A percentile compares a stretch with the other conserved stretches of the same genome.
phyloP scores from a whole-genome alignment of 37 sponge, comb jelly and placozoan genomes.

The Lycopodina hypogea region DNA sequence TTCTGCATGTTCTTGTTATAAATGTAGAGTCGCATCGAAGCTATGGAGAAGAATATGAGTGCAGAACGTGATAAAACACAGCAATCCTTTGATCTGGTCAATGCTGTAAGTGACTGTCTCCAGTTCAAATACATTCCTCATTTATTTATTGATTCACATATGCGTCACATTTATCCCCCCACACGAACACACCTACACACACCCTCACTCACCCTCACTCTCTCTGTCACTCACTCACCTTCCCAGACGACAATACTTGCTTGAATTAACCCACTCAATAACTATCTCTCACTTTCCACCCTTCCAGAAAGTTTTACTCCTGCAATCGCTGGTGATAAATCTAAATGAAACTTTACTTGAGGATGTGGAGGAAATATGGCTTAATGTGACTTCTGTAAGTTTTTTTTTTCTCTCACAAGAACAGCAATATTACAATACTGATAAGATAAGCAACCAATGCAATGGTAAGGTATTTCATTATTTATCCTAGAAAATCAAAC shows the following conservation, averaged over 20 bases:
- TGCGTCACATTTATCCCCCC: too few relatives aligned
- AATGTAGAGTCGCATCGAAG: background rate
- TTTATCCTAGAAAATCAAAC: too few relatives aligned
- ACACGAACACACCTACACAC: too few relatives aligned
- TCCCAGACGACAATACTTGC: background rate
- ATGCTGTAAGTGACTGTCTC: constrained; percentile 5
- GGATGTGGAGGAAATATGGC: background rate
- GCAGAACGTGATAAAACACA: background rate
- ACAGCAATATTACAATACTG: too few relatives aligned
- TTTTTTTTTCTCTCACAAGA: background rate
- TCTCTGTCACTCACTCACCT: too few relatives aligned
- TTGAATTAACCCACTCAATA: background rate
- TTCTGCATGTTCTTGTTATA: too few relatives aligned
- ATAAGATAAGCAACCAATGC: too few relatives aligned
- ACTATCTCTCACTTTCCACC: background rate
- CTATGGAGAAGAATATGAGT: background rate
- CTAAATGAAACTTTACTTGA: background rate
- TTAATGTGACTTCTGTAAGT: background rate
- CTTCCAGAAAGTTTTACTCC: background rate
- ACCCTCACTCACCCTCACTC: too few relatives aligned
- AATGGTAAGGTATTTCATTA: too few relatives aligned
- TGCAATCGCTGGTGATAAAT: background rate
- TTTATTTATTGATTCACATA: too few relatives aligned
- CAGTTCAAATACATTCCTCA: too few relatives aligned
- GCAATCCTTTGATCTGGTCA: constrained; percentile 7